Evolutionary conservation across 2,888 invertebrate species (phyloP).

Genomic region (Eustalomyia histrio): DNA sequence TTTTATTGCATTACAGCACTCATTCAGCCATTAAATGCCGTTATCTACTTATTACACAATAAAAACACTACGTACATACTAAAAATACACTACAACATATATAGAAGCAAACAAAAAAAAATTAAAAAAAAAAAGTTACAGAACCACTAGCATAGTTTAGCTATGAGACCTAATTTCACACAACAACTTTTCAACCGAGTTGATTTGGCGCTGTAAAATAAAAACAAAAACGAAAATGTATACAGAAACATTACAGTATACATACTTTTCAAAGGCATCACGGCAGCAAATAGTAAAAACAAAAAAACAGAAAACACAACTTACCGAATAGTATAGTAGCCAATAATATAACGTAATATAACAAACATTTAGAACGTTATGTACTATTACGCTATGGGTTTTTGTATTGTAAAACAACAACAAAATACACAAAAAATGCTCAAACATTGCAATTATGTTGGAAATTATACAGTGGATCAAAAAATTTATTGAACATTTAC

Average conservation of each 20-base stretch:
- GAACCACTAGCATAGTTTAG: slow-evolving; percentile 64
- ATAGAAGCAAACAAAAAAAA: slow-evolving; percentile 27
- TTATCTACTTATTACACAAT: slow-evolving; percentile 78
- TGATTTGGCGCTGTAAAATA: slow-evolving; percentile 58
- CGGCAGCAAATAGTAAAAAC: slow-evolving; percentile 44
- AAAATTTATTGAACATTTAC: neutral
- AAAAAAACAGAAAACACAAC: slow-evolving; percentile 30
- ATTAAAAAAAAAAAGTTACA: slow-evolving; percentile 52
- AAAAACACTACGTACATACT: slow-evolving; percentile 68
- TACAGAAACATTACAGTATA: slow-evolving; percentile 30
- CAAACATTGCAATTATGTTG: slow-evolving; percentile 32
- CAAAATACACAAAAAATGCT: slow-evolving; percentile 13
- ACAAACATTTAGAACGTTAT: slow-evolving; percentile 63
- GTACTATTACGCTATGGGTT: slow-evolving; percentile 56
- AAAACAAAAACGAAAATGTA: slow-evolving; percentile 29
- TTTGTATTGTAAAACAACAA: slow-evolving; percentile 2
- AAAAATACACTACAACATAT: slow-evolving; percentile 50
- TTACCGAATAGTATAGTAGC: slow-evolving; percentile 60
- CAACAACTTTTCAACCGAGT: slow-evolving; percentile 61
- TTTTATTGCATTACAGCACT: slow-evolving; percentile 63
- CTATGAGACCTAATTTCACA: slow-evolving; percentile 65
- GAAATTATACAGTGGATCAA: slow-evolving; percentile 9
- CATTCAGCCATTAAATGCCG: slow-evolving; percentile 79
- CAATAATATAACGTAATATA: slow-evolving; percentile 59
- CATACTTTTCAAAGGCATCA: slow-evolving; percentile 32